Evolutionary conservation across 2,113 vertebrate genomes (phyloP).

Genomic region (Todiramphus saurophagus): DNA sequence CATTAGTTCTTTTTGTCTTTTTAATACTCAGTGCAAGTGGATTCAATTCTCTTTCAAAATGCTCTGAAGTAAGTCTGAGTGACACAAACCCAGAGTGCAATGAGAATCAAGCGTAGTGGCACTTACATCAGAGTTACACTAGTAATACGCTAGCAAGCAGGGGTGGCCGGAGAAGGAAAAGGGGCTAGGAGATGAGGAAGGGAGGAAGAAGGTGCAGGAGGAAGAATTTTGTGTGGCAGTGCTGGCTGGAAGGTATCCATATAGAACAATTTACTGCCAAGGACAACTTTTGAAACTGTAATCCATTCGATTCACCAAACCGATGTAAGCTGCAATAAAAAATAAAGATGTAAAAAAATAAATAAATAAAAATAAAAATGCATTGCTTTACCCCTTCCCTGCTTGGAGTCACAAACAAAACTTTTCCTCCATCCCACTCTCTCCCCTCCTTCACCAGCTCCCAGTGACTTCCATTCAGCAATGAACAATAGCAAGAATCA

Average conservation of each 20-base stretch:
- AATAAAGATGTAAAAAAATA: background rate
- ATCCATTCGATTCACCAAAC: background rate
- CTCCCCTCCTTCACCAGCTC: background rate
- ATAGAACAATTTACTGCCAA: background rate
- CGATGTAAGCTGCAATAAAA: background rate
- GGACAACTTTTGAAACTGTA: background rate
- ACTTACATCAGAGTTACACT: background rate
- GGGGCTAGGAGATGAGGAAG: background rate
- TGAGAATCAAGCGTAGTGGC: background rate
- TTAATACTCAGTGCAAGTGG: background rate
- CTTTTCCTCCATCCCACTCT: background rate
- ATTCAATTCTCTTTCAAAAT: background rate
- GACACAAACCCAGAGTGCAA: background rate
- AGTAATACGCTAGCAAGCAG: background rate
- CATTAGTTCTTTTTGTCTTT: background rate
- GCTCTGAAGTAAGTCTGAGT: background rate
- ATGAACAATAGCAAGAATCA: background rate
- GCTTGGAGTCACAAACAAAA: background rate
- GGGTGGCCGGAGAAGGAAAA: background rate
- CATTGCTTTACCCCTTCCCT: background rate
- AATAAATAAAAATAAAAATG: background rate
- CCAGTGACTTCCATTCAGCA: rapidly evolving
- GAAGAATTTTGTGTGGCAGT: background rate
- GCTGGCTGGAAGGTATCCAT: background rate
- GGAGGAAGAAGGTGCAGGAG: background rate